Evolutionary conservation across 2,888 invertebrate genomes (phyloP), one percentile per base, ranked within the genome.

Genomic region (Dione juno): DNA sequence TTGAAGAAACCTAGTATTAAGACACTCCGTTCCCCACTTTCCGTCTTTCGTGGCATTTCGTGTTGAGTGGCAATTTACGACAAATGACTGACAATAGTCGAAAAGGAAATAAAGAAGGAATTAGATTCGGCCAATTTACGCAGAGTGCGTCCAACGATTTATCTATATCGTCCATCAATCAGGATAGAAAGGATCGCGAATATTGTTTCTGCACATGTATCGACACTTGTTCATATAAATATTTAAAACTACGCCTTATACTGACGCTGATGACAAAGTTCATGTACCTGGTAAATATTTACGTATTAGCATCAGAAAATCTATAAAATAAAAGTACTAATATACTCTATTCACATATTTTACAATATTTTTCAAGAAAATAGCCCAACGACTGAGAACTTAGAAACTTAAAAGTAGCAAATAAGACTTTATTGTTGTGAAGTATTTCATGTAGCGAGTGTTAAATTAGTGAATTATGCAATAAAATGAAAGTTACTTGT

Each of bases 101-200:
- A 3, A 53, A 48, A 16, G 37, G 45, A 14, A 63, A 21, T n/a
- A 63, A 68, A 16, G 86, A 85, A 88, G 76, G 75, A 78, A 78
- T 73, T 74, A 75, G 74, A 74, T 74, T 65, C 75, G 71, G 79
- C 85, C 88, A 89, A 90, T 90, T 88, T 84, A 78, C 83, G 79
- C 82, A 77, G 80, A 88, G 87, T 88, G 86, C 79, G 81, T 52
- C 37, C 71, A 70, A 58, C 80, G 86, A 90, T 91, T 88, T 86
- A 88, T 91, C 90, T 88, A 83, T 80, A 77, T 82, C 82, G 78
- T 79, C 84, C 80, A 84, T 87, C 87, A 83, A 80, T 86, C 84
- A 81, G 77, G 61, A 57, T 48, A 50, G 54, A 73, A 67, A 74
- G 67, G 74, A 66, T 69, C 58, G 53, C 48, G 21, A 52, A 66